phyloP scores from a whole-genome alignment of 2,113 vertebrate species.

The Podilymbus podiceps region DNA sequence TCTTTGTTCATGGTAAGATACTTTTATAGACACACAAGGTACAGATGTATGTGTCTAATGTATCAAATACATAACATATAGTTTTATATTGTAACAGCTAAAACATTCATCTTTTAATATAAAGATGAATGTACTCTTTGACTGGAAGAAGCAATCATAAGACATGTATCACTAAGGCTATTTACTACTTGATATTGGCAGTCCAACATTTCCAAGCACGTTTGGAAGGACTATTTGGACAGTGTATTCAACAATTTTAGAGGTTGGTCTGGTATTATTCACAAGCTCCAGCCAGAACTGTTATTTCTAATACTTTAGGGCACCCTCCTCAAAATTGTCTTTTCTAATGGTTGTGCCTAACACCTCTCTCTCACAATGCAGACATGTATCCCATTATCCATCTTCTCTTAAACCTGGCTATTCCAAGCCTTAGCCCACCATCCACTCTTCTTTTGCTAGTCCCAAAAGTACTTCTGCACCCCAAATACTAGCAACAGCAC shows the following conservation, averaged over 20 bases:
- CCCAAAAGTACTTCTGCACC: not conserved
- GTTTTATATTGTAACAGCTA: not conserved
- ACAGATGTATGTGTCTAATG: not conserved
- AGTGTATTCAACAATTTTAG: not conserved
- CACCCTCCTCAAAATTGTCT: not conserved
- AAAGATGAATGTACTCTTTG: not conserved
- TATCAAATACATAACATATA: not conserved
- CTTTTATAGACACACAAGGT: not conserved
- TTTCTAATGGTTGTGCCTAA: not conserved
- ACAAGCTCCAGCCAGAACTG: not conserved
- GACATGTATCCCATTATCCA: not conserved
- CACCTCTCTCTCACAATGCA: not conserved
- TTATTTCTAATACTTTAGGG: not conserved
- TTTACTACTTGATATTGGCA: not conserved
- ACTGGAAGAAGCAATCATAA: not conserved
- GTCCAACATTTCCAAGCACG: not conserved
- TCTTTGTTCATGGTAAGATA: not conserved
- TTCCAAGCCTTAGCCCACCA: not conserved
- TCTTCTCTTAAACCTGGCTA: not conserved
- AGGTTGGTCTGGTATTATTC: not conserved
- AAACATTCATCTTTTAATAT: not conserved
- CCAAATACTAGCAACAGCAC: not conserved
- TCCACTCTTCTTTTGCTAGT: not conserved
- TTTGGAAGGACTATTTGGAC: not conserved
- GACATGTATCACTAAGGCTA: not conserved